Evolutionary conservation across 2,113 vertebrate genomes (phyloP), one percentile per base, ranked within the genome.

Genomic region (Hydrolagus affinis): DNA sequence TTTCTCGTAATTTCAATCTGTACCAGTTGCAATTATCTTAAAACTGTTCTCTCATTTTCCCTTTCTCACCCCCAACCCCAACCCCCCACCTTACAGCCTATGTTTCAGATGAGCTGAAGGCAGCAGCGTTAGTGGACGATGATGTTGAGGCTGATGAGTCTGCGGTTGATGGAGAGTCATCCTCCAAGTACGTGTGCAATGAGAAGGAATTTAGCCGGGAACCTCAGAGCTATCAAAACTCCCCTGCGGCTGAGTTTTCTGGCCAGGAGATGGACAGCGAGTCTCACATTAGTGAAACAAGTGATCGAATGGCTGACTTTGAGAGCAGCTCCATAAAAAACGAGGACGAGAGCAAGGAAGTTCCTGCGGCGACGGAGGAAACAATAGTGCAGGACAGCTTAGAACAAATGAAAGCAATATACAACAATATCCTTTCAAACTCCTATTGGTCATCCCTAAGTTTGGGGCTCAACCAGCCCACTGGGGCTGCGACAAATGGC

Each of bases 401-500:
- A 88, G 97, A 99, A 87, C 98, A 99, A 93, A 99, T 99, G 98
- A 99, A 98, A 92, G 98, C 97, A 0, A 98, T 99, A 85, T 99
- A 99, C 91, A 97, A 97, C 85, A 97, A 97, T 90, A 99, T 99
- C 88, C 94, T 99, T 73, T 98, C 96, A 88, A 99, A 96, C 90
- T 99, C 98, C n/a, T 99, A 99, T 87, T 99, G 98, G 98, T 99
- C 97, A 86, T 96, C 94, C 87, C 95, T 98, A 88, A 98, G 94
- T 90, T 88, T 98, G 89, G 98, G 95, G 88, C 92, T 97, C 90
- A 94, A 92, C 90, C 97, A 95, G 91, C 93, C 96, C 0, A 91
- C 96, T 44, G 89, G 94, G 0, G 96, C 97, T 85, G 97, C 95
- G 87, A 94, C 90, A 85, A 94, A 96, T 0, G 95, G 96, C 4